phyloP scores from a whole-genome alignment of 1,140 invertebrate species.

The Oreohelix idahoensis region DNA sequence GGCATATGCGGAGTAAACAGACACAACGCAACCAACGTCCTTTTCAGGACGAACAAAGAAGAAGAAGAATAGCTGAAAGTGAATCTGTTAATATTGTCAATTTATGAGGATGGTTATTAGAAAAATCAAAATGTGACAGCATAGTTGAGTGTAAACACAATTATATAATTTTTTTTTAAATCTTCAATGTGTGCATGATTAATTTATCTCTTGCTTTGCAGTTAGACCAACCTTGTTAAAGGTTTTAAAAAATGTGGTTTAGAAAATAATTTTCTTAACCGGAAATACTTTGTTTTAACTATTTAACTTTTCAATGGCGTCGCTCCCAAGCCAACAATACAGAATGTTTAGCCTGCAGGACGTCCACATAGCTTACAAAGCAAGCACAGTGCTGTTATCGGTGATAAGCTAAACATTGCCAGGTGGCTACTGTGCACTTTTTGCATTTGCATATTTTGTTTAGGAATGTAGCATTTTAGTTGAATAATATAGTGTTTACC shows the following conservation, averaged over 20 bases:
- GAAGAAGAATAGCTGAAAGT: no score
- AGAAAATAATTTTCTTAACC: not conserved
- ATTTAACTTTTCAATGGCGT: conserved; percentile 10
- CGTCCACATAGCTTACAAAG: not conserved
- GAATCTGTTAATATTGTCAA: no score
- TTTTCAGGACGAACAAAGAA: no score
- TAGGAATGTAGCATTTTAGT: not conserved
- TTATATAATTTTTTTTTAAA: no score
- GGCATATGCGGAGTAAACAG: no score
- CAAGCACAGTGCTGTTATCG: not conserved
- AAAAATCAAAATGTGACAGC: no score
- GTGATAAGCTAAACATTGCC: not conserved
- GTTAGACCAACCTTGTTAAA: not conserved
- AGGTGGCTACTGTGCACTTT: not conserved
- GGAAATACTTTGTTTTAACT: not conserved
- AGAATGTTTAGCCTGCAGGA: not conserved
- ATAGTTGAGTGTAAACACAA: no score
- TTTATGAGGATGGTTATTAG: no score
- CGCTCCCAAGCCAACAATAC: not conserved
- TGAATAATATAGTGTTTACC: not conserved
- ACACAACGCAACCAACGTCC: no score
- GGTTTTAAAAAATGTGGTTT: not conserved
- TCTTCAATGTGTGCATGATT: no score
- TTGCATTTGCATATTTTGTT: not conserved
- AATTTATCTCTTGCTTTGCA: no score